Conservation (phyloP, 2,888 invertebrate species). For the Uropetala carovei region DNA sequence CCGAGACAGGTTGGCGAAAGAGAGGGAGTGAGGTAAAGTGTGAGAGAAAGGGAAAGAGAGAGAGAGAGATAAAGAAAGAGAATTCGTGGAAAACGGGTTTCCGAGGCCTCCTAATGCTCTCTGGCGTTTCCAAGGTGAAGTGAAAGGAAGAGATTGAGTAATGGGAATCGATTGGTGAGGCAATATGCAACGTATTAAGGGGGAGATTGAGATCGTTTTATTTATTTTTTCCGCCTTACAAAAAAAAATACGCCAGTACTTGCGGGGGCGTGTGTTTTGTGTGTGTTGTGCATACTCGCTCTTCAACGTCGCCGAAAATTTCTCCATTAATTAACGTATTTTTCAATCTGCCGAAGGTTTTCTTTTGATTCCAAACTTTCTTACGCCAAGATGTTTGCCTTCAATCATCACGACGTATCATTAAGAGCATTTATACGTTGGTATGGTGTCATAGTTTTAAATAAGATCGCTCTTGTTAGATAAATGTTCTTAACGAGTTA, state of each 20-base stretch:
- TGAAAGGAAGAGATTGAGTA: slow-evolving; percentile 51
- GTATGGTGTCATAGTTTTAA: too few species aligned
- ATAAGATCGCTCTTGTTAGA: too few species aligned
- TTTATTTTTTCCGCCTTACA: not conserved
- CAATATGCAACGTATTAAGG: slow-evolving; percentile 18
- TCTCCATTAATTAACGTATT: too few species aligned
- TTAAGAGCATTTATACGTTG: too few species aligned
- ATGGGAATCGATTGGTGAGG: slow-evolving; percentile 53
- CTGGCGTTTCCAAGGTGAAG: slow-evolving; percentile 56
- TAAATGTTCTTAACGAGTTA: too few species aligned
- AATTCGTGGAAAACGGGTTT: not conserved
- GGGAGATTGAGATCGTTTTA: not conserved
- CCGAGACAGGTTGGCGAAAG: not conserved
- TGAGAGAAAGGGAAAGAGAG: not conserved
- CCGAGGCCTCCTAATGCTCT: slow-evolving; percentile 28
- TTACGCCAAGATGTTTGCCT: too few species aligned
- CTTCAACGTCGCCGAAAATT: too few species aligned
- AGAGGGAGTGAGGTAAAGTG: not conserved
- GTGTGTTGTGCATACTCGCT: too few species aligned
- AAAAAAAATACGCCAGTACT: not conserved
- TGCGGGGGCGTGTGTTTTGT: too few species aligned
- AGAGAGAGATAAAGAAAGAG: not conserved
- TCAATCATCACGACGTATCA: too few species aligned
- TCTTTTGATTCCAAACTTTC: too few species aligned
- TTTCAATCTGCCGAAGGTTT: too few species aligned